Evolutionary conservation across 2,113 vertebrate genomes (phyloP), one percentile per base, ranked within the genome.

Genomic region (Crypturellus undulatus): DNA sequence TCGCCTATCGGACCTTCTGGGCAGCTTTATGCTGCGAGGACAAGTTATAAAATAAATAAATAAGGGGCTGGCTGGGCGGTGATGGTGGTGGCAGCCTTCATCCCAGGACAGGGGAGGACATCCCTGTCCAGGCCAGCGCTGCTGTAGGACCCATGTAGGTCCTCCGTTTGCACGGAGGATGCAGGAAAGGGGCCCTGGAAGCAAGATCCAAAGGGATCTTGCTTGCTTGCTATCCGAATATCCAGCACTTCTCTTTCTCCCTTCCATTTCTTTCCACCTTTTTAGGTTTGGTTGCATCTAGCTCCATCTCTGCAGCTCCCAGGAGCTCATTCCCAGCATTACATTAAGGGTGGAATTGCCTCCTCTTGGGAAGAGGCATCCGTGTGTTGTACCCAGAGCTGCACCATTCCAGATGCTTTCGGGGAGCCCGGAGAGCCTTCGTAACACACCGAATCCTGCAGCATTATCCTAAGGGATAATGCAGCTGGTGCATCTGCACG

Each of bases 61-160:
- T 2, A 3, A 14, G 1, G 1, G 12, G 59, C 42, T 79, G 30
- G 26, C 0, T 0, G 2, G 52, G 32, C n/a, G 2, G 51, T 68
- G 72, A 8, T 5, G 4, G 52, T 28, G 84, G 54, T 59, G 65
- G 18, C 24, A 45, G 60, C 49, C 25, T 56, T 40, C 26, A 28
- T 28, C 52, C 26, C 9, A 20, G 24, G 36, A 54, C 5, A 11
- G 67, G n/a, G 21, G 45, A 54, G 89, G 94, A 67, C 36, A 72
- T 75, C 51, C 4, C 68, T 16, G 32, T 28, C 30, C 49, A 26
- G 30, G 54, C 51, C 24, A 7, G 6, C 58, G 21, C 47, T 34
- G 75, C 70, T 14, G 0, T 36, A 54, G 71, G 32, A 30, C 30
- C 3, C 0, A 8, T 60, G 16, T 43, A 56, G 60, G n/a, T 25